Conservation (phyloP, 1,140 invertebrate species). For the Pinna nobilis region DNA sequence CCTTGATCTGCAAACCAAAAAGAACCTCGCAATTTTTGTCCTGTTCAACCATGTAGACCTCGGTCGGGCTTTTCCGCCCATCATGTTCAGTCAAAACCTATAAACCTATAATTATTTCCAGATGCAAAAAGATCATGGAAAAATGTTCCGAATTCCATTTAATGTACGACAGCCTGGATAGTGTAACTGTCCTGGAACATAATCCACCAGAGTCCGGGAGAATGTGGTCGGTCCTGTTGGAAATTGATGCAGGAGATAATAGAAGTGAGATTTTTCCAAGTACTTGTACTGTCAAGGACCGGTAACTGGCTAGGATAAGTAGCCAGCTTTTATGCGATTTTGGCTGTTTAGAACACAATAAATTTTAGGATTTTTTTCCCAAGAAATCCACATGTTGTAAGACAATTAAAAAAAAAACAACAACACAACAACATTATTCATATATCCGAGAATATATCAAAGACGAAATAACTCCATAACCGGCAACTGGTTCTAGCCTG, state of each 20-base stretch:
- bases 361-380: background rate
- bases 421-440: no score
- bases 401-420: no score
- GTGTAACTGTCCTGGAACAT: constrained; percentile 46
- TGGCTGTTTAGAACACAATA: background rate
- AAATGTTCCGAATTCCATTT: constrained; percentile 68
- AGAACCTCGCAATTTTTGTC: background rate
- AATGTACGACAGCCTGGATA: constrained; percentile 64
- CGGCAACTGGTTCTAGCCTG: no score
- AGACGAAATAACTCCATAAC: no score
- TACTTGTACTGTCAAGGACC: no score
- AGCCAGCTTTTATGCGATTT: background rate
- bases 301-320: no score
- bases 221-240: constrained; percentile 68
- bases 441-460: no score
- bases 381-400: background rate
- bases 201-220: constrained; percentile 48
- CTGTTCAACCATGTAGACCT: background rate
- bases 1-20: background rate
- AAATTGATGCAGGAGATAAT: constrained; percentile 67
- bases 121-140: constrained; percentile 53
- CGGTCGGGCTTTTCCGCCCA: background rate
- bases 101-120: constrained; percentile 18
- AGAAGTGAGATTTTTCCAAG: constrained; percentile 60
- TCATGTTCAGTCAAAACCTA: background rate